Base-by-base conservation (phyloP, 2,888 invertebrate species). In the Cheilosia urbana region DNA sequence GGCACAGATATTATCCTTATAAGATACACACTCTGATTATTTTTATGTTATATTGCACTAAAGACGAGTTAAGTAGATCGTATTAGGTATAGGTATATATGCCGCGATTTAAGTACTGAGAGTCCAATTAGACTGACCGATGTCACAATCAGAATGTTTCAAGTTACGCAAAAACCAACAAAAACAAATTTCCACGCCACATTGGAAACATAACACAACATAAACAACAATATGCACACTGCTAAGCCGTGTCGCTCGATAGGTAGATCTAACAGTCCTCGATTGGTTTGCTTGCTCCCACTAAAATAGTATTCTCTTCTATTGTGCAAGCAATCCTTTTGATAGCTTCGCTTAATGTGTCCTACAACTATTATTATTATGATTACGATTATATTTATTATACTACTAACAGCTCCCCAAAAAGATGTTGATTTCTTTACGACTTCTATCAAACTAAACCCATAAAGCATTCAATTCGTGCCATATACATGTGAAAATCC, bases 401-500 rank as follows among this genome's bases (percentile, higher is more conserved):
- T 30, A 89, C 89, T 89, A 89, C 90, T 89, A 89, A 87, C 89
- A 89, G 89, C 90, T 90, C 90, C 89, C 91, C 90, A 90, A 88
- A 88, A 89, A 89, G 92, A 92, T 92, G 92, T 93, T 92, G 92
- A 93, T 92, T 92, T 92, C 93, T 93, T 92, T 92, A 92, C 92
- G 92, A 93, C 93, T 92, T 92, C 92, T 92, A 92, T 92, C 92
- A 91, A 93, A 92, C 93, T 92, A 92, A 92, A 92, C 91, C 92
- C 92, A 92, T 92, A 92, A 92, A 92, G 92, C 92, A 92, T 92
- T 92, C 92, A 92, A 92, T 92, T 92, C 92, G 90, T 89, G 90
- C 90, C 91, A 91, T 91, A 92, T 92, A 92, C 92, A 92, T 92
- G 92, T 92, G 91, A 92, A 92, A 92, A 92, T 91, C 90, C 91